Base-by-base conservation (phyloP, 2,888 invertebrate species). In the Platycheirus rosarum region DNA sequence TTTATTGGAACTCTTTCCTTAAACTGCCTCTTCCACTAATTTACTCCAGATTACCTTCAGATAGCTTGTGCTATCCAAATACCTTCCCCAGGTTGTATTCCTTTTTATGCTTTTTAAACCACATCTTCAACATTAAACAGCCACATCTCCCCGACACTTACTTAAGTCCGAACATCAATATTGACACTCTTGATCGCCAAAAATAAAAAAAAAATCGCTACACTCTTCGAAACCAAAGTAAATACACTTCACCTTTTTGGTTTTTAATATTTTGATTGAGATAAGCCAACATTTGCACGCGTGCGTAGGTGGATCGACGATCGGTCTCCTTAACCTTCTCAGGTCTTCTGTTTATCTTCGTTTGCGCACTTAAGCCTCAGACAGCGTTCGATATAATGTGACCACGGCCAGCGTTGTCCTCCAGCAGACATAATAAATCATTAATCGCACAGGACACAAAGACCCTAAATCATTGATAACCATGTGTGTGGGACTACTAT, bases 381-480 rank as follows among this genome's bases (percentile, higher is more conserved):
- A 66, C 69, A 42, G 55, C 32, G 65, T 44, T 71, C 71, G 71
- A 60, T 65, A 60, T 65, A 71, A 60, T 77, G 71, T 70, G 70
- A 48, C 37, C 29, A n/a, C n/a, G n/a, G n/a, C n/a, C n/a, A n/a
- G 53, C 55, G 63, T 37, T 63, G 62, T 76, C 53, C 63, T 57
- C 65, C 8, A 2, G 60, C 60, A 78, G 77, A 78, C 77, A 37
- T 60, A 78, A 78, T 78, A 78, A 78, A 71, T 78, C 71, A 78
- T 78, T 46, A 51, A 78, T 78, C 71, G 71, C 60, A 20, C 65
- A 78, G 60, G 77, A 78, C 32, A 51, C 77, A 16, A 51, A 44
- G 71, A 29, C 65, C 60, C 66, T 78, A 71, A 78, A 78, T 78
- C 71, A 78, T 71, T 78, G 77, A 71, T 78, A 78, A 71, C 71